Evolutionary conservation across 2,113 vertebrate genomes (phyloP), one percentile per base, ranked within the genome.

Genomic region (Eleginops maclovinus): DNA sequence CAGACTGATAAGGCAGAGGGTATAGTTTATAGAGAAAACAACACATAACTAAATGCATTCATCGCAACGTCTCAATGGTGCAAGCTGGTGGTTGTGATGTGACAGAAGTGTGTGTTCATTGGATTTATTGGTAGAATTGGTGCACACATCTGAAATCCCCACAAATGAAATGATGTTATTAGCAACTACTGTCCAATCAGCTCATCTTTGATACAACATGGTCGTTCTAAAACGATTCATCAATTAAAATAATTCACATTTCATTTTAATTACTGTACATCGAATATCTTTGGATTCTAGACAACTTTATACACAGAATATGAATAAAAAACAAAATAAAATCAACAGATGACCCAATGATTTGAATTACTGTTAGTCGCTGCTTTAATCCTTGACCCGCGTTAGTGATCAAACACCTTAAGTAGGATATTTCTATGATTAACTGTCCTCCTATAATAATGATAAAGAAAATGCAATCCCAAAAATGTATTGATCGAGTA

Each of bases 1-100:
- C 36, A 58, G 24, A n/a, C 51, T 72, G 84, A 83, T 87, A 83
- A 83, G 66, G 60, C 19, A 22, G 19, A 40, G 17, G 49, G 24
- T 36, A 36, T 53, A 55, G 9, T 50, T 21, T 36, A 36, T 36
- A 36, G 17, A 41, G 24, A 72, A 21, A 21, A 4, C 53, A 21
- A 4, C 53, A 61, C 43, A 64, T 24, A 51, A 65, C 47, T 15
- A 17, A 64, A 73, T 59, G 16, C 62, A 79, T 79, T 54, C 62
- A 71, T 79, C 79, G 62, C 63, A 61, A 24, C 12, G 11, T 70
- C 64, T 81, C 78, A 54, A 28, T 46, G 36, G 60, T 56, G 26
- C 72, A 67, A 22, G 80, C 67, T 64, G 49, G 17, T 59, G 58
- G 21, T 19, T 22, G 43, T 46, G 36, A 41, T 82, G 56, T 66